Conservation (phyloP, 2,888 invertebrate genomes). For the Drosophila kambysellisi region DNA sequence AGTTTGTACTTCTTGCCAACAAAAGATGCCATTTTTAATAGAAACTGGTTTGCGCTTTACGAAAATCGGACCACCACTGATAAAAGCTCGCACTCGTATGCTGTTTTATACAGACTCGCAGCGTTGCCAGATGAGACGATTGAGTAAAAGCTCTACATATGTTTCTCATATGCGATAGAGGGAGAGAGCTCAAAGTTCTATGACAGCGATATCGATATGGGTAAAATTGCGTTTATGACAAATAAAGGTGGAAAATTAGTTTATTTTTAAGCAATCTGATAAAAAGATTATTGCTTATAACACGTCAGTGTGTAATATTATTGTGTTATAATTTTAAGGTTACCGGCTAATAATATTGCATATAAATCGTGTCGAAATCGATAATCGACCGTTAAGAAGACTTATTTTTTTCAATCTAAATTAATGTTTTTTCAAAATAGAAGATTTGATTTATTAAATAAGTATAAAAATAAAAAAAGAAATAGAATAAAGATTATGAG, state of each 20-base stretch:
- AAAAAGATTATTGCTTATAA: background rate
- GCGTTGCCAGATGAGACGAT: slow-evolving; percentile 36
- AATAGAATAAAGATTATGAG: background rate
- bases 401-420: background rate
- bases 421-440: background rate
- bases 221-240: slow-evolving; percentile 4
- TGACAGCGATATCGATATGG: slow-evolving; percentile 33
- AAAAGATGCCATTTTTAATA: slow-evolving; percentile 82
- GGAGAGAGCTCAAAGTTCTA: slow-evolving; percentile 7
- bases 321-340: background rate
- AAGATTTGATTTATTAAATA: background rate
- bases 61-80: slow-evolving; percentile 37
- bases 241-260: slow-evolving; percentile 24
- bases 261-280: slow-evolving; percentile 11
- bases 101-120: slow-evolving; percentile 43
- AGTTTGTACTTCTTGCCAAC: slow-evolving; percentile 93
- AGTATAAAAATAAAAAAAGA: background rate
- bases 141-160: slow-evolving; percentile 32
- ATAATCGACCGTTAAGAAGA: background rate
- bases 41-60: slow-evolving; percentile 21
- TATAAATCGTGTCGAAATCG: background rate
- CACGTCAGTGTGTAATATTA: background rate
- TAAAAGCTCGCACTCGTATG: slow-evolving; percentile 46
- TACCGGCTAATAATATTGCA: background rate
- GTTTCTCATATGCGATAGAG: background rate